These are phyloP conservation scores for Peromyscus melanophrys DNA, from an alignment of 2,797 vertebrate species.

Conservation along the genomic window DNA sequence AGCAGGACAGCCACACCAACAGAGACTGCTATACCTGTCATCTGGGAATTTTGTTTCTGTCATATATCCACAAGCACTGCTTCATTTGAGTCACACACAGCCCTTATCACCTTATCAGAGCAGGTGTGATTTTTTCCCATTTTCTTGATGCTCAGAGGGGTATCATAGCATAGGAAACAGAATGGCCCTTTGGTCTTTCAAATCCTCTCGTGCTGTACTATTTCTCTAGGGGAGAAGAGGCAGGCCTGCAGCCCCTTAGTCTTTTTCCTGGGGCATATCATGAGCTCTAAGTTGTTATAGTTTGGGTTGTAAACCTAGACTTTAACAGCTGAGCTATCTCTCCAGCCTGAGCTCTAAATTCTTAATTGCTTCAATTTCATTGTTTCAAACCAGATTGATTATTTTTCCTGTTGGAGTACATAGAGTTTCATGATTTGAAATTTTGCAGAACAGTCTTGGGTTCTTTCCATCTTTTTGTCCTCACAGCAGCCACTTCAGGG, in stretches of 20 bases:
- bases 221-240: constrained; percentile 18
- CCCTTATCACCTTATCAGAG: not conserved
- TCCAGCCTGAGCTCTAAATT: not conserved
- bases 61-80: not conserved
- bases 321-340: no score
- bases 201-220: not conserved
- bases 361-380: constrained; percentile 43
- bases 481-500: constrained; percentile 4
- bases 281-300: not conserved
- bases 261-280: constrained; percentile 36
- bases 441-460: constrained; percentile 15
- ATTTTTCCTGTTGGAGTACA: not conserved
- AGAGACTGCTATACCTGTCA: not conserved
- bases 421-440: constrained; percentile 50
- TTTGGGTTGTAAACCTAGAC: no score
- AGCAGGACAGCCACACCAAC: not conserved
- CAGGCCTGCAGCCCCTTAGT: not conserved
- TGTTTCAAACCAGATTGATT: constrained; percentile 18
- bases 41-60: not conserved
- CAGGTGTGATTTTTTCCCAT: not conserved
- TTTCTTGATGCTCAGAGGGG: constrained; percentile 20
- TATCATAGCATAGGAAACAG: not conserved
- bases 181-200: not conserved
- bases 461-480: constrained; percentile 61
- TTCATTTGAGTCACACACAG: constrained; percentile 23